These are phyloP conservation scores for Drosophila sechellia DNA, from an alignment of 1,140 invertebrate species.

Conservation along the genomic window DNA sequence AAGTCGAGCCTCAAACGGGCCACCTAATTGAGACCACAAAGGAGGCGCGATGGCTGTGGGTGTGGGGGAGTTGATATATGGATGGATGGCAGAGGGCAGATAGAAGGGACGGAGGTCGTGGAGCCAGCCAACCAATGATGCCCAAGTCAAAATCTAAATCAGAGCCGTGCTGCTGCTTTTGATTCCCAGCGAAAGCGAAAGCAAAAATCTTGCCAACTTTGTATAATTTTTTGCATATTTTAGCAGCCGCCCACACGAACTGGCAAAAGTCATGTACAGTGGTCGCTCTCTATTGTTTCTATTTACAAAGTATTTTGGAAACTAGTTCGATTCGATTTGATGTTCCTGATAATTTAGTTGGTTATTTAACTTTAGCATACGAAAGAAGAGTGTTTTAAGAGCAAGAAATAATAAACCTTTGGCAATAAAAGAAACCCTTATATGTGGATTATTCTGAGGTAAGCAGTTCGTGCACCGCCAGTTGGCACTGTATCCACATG, in stretches of 20 bases:
- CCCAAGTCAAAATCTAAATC: constrained; percentile 46
- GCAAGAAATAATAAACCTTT: neutral
- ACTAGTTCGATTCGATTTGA: neutral
- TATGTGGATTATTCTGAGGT: neutral
- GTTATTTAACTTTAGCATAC: neutral
- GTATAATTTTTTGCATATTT: constrained; percentile 53
- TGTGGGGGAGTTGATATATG: constrained; percentile 21
- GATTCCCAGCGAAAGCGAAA: constrained; percentile 48
- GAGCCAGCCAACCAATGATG: constrained; percentile 11
- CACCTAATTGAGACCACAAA: constrained; percentile 72
- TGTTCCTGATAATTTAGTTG: neutral
- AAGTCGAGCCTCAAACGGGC: constrained; percentile 40
- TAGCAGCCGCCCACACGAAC: constrained; percentile 26
- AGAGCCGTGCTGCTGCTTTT: constrained; percentile 36
- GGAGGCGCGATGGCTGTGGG: constrained; percentile 16
- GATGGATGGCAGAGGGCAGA: constrained; percentile 9
- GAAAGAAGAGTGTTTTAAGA: too few relatives aligned
- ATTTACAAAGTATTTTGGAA: neutral
- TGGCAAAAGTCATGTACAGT: constrained; percentile 7
- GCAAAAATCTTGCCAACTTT: constrained; percentile 47
- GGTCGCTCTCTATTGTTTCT: neutral
- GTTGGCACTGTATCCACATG: constrained; percentile 29
- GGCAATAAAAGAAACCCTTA: neutral
- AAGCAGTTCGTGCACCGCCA: constrained; percentile 7
- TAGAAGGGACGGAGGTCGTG: neutral